These are phyloP conservation scores for Upupa epops DNA, from an alignment of 2,113 vertebrate species.

Conservation along the genomic window DNA sequence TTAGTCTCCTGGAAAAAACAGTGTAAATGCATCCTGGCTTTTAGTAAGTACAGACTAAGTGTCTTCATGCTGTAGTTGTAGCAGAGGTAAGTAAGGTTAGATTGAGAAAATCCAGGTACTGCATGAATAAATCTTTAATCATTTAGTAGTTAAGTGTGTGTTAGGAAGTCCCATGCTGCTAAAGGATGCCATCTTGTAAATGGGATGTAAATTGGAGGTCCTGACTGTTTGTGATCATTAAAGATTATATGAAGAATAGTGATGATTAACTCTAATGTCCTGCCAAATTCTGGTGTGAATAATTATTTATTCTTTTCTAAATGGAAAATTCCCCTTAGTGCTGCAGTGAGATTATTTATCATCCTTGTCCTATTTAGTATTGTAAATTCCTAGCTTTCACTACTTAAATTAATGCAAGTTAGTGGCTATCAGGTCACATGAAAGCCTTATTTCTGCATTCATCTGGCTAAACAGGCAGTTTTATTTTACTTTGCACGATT, in stretches of 20 bases:
- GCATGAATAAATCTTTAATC: conserved; percentile 48
- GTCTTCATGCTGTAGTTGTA: background rate
- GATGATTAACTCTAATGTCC: conserved; percentile 53
- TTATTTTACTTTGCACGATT: background rate
- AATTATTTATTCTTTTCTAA: background rate
- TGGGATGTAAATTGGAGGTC: conserved; percentile 59
- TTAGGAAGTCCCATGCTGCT: conserved; percentile 42
- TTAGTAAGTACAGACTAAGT: background rate
- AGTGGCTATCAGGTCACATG: background rate
- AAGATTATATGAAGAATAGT: conserved; percentile 42
- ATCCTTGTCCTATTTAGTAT: background rate
- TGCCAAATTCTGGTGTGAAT: conserved; percentile 41
- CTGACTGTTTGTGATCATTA: conserved; percentile 57
- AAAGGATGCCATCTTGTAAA: conserved; percentile 52
- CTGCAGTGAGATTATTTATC: background rate
- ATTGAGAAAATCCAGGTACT: conserved; percentile 6
- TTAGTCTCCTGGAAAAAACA: background rate
- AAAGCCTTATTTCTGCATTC: background rate
- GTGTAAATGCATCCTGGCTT: conserved; percentile 33
- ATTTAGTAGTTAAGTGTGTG: background rate
- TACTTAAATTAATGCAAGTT: background rate
- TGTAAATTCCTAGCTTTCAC: background rate
- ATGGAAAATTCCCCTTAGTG: conserved; percentile 6
- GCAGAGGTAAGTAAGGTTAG: conserved; percentile 1
- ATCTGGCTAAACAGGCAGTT: background rate